Conservation (phyloP, 2,113 vertebrate species). For the Pteruthius melanotis region DNA sequence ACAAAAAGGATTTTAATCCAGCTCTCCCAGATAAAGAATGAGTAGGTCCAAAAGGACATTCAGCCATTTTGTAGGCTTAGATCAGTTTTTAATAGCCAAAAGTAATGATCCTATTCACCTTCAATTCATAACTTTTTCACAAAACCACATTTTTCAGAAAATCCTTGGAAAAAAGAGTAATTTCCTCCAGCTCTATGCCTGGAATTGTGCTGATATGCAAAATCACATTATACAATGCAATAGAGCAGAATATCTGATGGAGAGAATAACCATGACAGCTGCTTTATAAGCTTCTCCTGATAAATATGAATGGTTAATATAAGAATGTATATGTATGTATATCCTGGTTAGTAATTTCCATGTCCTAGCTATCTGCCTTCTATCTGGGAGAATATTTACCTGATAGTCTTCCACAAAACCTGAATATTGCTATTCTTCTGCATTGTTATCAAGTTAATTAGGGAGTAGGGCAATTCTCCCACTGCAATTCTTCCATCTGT, state of each 20-base stretch:
- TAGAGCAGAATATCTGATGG: not conserved
- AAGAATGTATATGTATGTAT: not conserved
- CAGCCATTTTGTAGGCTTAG: not conserved
- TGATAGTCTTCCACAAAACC: not conserved
- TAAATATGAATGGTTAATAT: not conserved
- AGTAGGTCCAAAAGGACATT: not conserved
- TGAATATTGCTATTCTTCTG: slow-evolving; percentile 54
- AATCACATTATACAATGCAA: not conserved
- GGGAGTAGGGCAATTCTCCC: slow-evolving; percentile 62
- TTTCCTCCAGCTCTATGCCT: not conserved
- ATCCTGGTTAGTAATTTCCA: not conserved
- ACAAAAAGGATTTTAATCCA: not conserved
- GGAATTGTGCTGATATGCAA: not conserved
- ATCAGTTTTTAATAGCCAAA: not conserved
- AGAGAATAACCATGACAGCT: not conserved
- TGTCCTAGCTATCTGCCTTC: not conserved
- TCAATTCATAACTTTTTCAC: not conserved
- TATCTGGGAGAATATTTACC: not conserved
- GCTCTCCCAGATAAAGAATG: not conserved
- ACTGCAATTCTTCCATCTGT: slow-evolving; percentile 67
- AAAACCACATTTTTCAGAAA: not conserved
- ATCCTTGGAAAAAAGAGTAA: not conserved
- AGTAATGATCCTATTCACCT: not conserved
- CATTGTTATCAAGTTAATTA: slow-evolving; percentile 63
- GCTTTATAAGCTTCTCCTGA: not conserved